Percentiles rank a stretch among this genome's conserved stretches.
Conservation (phyloP, 2,113 vertebrate genomes). For the Apteryx owenii region DNA sequence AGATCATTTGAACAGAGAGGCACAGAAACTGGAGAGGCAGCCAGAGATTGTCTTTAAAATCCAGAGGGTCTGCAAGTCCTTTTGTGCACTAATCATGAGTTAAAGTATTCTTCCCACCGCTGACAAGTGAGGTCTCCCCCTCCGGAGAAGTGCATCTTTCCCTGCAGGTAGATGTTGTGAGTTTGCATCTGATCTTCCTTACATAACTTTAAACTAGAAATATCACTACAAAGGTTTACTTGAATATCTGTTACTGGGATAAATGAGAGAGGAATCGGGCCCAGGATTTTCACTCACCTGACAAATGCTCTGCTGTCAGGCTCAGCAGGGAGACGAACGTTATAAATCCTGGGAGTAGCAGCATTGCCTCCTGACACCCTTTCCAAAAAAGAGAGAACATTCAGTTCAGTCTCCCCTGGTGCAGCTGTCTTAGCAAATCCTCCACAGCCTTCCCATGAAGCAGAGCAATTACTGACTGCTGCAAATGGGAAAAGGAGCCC, state of each 20-base stretch:
- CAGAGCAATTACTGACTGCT: no score
- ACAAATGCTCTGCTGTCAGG: not conserved
- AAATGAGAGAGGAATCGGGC: not conserved
- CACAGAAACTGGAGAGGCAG: not conserved
- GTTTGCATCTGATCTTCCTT: no score
- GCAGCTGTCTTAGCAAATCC: not conserved
- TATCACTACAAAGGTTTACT: no score
- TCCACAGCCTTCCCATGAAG: not conserved
- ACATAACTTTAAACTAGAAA: no score
- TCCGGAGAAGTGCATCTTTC: no score
- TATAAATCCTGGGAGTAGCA: not conserved
- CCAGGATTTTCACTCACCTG: not conserved
- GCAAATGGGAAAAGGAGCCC: no score
- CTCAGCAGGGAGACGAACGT: not conserved
- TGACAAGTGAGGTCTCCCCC: no score
- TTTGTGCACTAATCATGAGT: not conserved
- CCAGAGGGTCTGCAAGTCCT: not conserved
- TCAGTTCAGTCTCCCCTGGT: not conserved
- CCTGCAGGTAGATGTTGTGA: no score
- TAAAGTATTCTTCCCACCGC: no score
- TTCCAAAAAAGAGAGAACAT: not conserved
- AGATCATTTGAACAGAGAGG: accelerated
- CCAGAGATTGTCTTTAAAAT: not conserved
- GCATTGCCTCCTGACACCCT: not conserved
- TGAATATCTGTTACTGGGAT: not conserved